Evolutionary conservation across 2,797 vertebrate genomes (phyloP).

Genomic region (Coccyzus lansbergi): DNA sequence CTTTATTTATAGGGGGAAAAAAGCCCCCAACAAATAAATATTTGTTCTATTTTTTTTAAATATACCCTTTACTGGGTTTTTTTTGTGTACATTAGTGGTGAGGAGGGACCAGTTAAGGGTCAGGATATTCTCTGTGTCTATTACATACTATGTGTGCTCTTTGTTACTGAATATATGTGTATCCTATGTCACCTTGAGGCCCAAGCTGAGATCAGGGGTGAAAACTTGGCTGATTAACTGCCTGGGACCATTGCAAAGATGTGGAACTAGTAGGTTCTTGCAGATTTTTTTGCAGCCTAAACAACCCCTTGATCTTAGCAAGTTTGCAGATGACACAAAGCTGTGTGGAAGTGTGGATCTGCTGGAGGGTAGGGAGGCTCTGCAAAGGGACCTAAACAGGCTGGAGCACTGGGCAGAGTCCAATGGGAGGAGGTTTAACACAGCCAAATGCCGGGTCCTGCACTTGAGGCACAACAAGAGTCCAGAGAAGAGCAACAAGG

Average conservation of each 20-base stretch:
- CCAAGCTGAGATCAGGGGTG: not conserved
- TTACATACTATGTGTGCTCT: not conserved
- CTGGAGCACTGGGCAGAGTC: no score
- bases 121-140: not conserved
- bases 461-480: no score
- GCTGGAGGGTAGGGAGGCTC: no score
- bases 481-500: no score
- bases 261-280: not conserved
- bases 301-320: not conserved
- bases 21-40: constrained; percentile 35
- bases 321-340: no score
- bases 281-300: not conserved
- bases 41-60: not conserved
- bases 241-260: not conserved
- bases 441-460: no score
- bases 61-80: not conserved
- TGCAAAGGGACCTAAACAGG: no score
- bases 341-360: no score
- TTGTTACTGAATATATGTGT: not conserved
- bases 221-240: not conserved
- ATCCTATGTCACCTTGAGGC: not conserved
- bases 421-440: no score
- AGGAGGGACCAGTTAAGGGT: not conserved
- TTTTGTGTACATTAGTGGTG: not conserved
- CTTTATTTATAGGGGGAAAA: constrained; percentile 71